Evolutionary conservation across 2,888 invertebrate genomes (phyloP), one percentile per base, ranked within the genome.

Genomic region (Spicauda simplicius): DNA sequence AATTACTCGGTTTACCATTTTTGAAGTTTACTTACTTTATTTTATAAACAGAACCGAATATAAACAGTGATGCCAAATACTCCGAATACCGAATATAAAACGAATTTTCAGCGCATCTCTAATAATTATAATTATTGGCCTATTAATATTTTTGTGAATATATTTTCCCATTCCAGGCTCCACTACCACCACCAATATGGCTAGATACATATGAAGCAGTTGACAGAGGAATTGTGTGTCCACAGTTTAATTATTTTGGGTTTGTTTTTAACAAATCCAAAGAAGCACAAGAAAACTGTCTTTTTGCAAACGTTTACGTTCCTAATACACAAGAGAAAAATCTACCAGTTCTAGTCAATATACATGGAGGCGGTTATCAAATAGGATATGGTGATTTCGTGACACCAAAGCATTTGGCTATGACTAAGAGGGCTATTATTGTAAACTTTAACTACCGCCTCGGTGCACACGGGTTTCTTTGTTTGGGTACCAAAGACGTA

Each of bases 301-400:
- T 80, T 0, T 68, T 77, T 37, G 73, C 74, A 11, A 80, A 77
- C 45, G 60, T 80, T 2, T 76, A 73, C 53, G 71, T 76, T 1
- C 80, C 79, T 7, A 66, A 77, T 16, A 75, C 73, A 7, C 60
- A 73, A 12, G 56, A 70, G 14, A 72, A 64, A 2, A 73, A 72
- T 10, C 59, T 78, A 12, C 85, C 92, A 2, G 91, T 92, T 0
- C 70, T 90, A 62, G 85, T 92, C 12, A 76, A 80, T 56, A 76
- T 92, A 1, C 93, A 92, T 61, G 91, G 91, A 19, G 92, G 92
- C 5, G 88, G 81, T 3, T 90, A 83, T 64, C 78, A 85, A 71
- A 58, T 78, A 1, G 90, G 89, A 8, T 77, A 69, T 37, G 86
- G 88, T 1, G 76, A 83, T 61, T 70, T 69, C 10, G 18, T 25